Evolutionary conservation across 2,113 vertebrate species (phyloP), one percentile per base, ranked within the genome.

Genomic region (Bufo gargarizans): DNA sequence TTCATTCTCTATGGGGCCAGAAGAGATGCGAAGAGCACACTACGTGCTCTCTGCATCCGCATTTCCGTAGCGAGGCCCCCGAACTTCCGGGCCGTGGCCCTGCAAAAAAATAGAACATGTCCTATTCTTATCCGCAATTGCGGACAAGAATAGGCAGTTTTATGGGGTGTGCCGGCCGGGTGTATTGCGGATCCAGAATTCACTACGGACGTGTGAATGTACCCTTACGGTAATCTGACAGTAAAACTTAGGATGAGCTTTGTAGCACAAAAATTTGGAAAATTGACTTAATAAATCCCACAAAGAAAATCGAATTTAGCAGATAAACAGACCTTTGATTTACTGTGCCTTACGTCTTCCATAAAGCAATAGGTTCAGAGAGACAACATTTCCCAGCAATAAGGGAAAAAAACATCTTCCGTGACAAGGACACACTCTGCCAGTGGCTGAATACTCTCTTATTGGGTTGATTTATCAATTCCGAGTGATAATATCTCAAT

Each of bases 401-500:
- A 77, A 82, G 56, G 71, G 4, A 45, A 47, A 76, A 88, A 88
- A 71, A 43, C 59, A 56, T 56, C 69, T 22, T 22, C 4, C 6
- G 11, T 67, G 80, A 88, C 87, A 88, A 88, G 87, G 80, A 88
- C 87, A 88, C 45, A 77, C 80, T 3, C 74, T 63, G 87, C 87
- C 87, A 88, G 11, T 55, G 69, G 80, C 87, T 65, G 87, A 74
- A 88, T 63, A 14, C 87, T 65, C 16, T 77, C 80, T 88, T 88
- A 88, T 77, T 82, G 58, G 45, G n/a, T 55, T 88, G 87, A 88
- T 88, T 88, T 83, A 88, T 88, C 87, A 88, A 76, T 77, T 88
- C 72, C 77, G 80, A 83, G 69, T 67, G 87, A 88, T 88, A 84
- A 83, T 84, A 77, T 88, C 87, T 88, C 81, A 88, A 77, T 77